Base-by-base conservation (phyloP, 2,888 invertebrate species). In the Elysia crispata region DNA sequence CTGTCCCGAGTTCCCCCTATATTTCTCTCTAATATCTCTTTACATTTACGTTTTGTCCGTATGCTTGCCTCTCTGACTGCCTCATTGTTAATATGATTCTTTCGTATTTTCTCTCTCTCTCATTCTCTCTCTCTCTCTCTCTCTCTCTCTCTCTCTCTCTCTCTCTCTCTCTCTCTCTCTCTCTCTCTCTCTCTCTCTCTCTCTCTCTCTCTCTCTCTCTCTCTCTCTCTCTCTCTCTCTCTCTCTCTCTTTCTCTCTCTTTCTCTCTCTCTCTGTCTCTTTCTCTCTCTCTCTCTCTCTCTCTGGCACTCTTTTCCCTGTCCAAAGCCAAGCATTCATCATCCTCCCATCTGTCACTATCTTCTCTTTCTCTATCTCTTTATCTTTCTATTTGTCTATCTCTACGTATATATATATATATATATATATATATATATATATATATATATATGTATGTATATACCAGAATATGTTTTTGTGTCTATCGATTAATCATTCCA, bases 151-250 rank as follows among this genome's bases (percentile, higher is more conserved):
- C 70, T 31, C 20, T n/a, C 6, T 70, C 70, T 25, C 31, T 75
- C 31, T 20, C 8, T 74, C 25, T 5, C 49, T 50, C 50, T 33
- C 20, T 77, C 67, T 54, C 67, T 77, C 8, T 77, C 49, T 77
- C 67, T 67, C 67, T 77, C 67, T 69, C 67, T 50, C 30, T 54
- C 67, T 77, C 69, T 67, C 54, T 67, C 67, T 54, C 54, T 3
- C 77, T 69, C 50, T 69, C 77, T 77, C 25, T 54, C 76, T 64
- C 41, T 76, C 76, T 76, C n/a, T 66, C 50, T 50, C 25, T 50
- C 50, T 67, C 67, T 77, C 67, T 54, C 11, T 50, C 54, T 69
- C 67, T 77, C 76, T 67, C 5, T 41, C 5, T 33, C 33, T 18
- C 33, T 49, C 49, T 1, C 72, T 49, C 72, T 13, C 15, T 50